Base-by-base conservation (phyloP, 1,140 invertebrate species). In the Planococcus citri region DNA sequence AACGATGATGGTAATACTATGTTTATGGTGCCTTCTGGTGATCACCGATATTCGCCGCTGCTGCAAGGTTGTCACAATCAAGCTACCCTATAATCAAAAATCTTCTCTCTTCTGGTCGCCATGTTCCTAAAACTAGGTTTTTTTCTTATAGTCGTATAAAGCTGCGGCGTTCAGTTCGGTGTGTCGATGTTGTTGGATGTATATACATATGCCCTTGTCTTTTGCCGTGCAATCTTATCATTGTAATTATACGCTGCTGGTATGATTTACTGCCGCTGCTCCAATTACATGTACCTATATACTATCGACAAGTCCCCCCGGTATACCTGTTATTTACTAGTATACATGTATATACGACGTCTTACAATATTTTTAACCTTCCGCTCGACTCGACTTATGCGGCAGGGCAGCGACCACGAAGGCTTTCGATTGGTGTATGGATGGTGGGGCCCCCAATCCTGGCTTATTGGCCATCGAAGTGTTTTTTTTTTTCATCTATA, bases 191-290 rank as follows among this genome's bases (percentile, higher is more conserved):
- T 24, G 60, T 64, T 27, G 10, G 25, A n/a, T n/a, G n/a, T n/a
- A n/a, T n/a, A n/a, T n/a, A n/a, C n/a, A n/a, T 58, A 20, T 64
- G 21, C 25, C 60, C 60, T 64, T 64, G 22, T 64, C 60, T 64
- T 24, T 64, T 64, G 8, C 60, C 60, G 60, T 27, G 25, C 60
- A 64, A 64, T 64, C 60, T 64, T 64, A 64, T 64, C 60, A 64
- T 64, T 64, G 60, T 64, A 64, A 64, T 64, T 64, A 64, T 64
- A 64, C 60, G 22, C 60, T 64, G 60, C 25, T 64, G 60, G 14
- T 64, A 27, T 64, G 60, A 64, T 64, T 64, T 64, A 64, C 60
- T 64, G 60, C 60, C 60, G 60, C 22, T 64, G 60, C 60, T 64
- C 60, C 60, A 64, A 64, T 64, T 64, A 25, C 22, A 22, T 58